Conservation (phyloP, 1,140 invertebrate species). For the Drosophila truncata region DNA sequence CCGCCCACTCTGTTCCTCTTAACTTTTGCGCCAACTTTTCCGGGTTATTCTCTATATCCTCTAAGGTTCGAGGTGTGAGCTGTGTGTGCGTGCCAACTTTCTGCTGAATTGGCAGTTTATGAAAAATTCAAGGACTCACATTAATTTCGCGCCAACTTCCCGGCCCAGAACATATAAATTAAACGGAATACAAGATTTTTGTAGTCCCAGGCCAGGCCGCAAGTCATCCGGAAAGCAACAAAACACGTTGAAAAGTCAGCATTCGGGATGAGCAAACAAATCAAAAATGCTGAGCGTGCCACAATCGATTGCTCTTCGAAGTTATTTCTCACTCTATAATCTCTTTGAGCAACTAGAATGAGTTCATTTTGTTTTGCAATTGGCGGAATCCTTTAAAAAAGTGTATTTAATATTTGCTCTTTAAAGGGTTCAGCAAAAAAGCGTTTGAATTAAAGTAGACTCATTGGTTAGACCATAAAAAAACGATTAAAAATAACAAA, state of each 20-base stretch:
- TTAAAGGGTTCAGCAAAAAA: background rate
- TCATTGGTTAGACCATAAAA: background rate
- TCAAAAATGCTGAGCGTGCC: conserved; percentile 55
- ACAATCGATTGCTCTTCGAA: conserved; percentile 16
- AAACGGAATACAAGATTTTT: conserved; percentile 23
- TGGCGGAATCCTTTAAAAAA: background rate
- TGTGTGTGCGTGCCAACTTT: conserved; percentile 54
- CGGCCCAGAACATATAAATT: conserved; percentile 54
- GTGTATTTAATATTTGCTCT: background rate
- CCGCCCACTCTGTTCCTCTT: conserved; percentile 21
- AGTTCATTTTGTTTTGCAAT: background rate
- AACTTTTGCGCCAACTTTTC: conserved; percentile 69
- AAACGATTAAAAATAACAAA: conserved; percentile 4
- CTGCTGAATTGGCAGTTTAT: conserved; percentile 79
- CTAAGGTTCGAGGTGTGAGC: conserved; percentile 3
- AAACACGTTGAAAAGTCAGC: conserved; percentile 57
- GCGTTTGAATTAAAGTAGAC: background rate
- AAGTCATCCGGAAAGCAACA: conserved; percentile 36
- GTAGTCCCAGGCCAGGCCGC: conserved; percentile 4
- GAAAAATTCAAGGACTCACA: conserved; percentile 77
- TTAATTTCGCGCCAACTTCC: conserved; percentile 64
- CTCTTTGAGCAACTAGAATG: background rate
- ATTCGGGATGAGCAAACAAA: conserved; percentile 59
- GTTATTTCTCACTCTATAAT: conserved; percentile 15
- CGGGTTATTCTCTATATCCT: conserved; percentile 11